Base-by-base conservation (phyloP, 1,140 invertebrate genomes). In the Trigoniulus corallinus region DNA sequence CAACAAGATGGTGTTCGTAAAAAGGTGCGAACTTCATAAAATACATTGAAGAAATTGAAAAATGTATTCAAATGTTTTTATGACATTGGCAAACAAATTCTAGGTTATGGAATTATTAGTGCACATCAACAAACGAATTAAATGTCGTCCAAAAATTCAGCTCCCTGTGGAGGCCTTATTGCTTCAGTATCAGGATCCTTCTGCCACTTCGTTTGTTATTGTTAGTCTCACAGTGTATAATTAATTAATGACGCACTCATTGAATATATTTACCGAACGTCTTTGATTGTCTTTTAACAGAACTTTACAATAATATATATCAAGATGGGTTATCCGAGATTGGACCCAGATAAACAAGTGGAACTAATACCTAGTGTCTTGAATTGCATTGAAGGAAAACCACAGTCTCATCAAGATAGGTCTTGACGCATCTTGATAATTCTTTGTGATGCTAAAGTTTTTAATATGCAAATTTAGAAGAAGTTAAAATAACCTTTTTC, bases 301-400 rank as follows among this genome's bases (percentile, higher is more conserved):
- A 95, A 95, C 68, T 93, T 95, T 63, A 82, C 85, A 41, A 86
- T 93, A 48, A 88, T 94, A 60, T 95, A 93, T 61, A 83, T 94
- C 41, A 89, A 87, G 66, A 77, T 92, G 75, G 88, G 88, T 18
- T 94, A 79, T 71, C 85, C 87, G 1, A 68, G 88, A 53, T 67
- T 92, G 54, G 73, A 80, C 27, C 66, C 76, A 34, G 77, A 79
- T 15, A 78, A 83, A 57, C 87, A 91, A 67, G 72, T 78, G 2
- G 75, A 79, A 59, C 65, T 92, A 44, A 71, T 88, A 18, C 81
- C 87, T 21, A 70, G 73, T 52, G 60, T 95, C 46, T 67, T 94
- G 15, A 79, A 80, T 60, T 78, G 85, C 55, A 69, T 88, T 21
- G 80, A 86, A 58, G 78, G 79, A 43, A 88, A 86, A 64, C 81